These are phyloP conservation scores for Dermochelys coriacea DNA, from an alignment of 2,797 vertebrate genomes.

Conservation along the genomic window DNA sequence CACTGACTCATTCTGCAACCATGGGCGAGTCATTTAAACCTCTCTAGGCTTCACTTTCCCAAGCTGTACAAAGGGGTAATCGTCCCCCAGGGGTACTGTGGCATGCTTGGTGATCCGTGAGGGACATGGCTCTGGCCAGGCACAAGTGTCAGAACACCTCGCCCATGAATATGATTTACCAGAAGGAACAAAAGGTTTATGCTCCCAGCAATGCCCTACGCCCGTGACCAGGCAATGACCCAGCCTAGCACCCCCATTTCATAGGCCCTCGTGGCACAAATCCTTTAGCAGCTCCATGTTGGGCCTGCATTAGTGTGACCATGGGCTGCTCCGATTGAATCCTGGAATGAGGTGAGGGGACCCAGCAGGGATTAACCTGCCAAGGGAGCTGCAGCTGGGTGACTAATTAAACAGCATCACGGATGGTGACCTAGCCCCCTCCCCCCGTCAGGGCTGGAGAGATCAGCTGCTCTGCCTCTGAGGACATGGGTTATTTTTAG, in stretches of 20 bases:
- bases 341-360: fast-evolving
- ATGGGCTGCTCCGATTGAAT: not conserved
- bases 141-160: fast-evolving
- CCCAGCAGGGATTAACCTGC: fast-evolving
- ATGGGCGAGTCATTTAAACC: too few relatives aligned
- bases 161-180: fast-evolving
- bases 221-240: fast-evolving
- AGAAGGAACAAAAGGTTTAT: not conserved
- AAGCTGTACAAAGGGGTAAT: not conserved
- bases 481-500: slow-evolving; percentile 20
- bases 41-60: not conserved
- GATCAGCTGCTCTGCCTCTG: slow-evolving; percentile 15
- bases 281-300: not conserved
- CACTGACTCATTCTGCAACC: fast-evolving
- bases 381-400: fast-evolving
- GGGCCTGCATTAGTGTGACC: fast-evolving
- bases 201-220: not conserved
- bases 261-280: not conserved
- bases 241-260: not conserved
- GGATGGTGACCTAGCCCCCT: slow-evolving; percentile 1
- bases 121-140: not conserved
- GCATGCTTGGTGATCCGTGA: not conserved
- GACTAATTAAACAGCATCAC: not conserved
- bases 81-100: not conserved
- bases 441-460: not conserved